Evolutionary conservation across 1,140 invertebrate genomes (phyloP).

Genomic region (Trachymyrmex septentrionalis): DNA sequence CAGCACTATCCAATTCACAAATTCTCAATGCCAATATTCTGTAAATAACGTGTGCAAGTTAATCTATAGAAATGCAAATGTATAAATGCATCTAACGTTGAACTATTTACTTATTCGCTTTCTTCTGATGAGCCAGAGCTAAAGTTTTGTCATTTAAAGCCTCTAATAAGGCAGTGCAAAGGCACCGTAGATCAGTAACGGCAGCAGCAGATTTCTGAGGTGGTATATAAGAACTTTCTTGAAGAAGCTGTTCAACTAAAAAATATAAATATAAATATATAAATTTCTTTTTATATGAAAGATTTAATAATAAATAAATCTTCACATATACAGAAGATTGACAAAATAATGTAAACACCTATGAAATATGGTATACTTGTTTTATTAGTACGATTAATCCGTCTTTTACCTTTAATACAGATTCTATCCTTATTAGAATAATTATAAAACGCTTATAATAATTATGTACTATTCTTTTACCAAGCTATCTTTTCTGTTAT

Average conservation of each 20-base stretch:
- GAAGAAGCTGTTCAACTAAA: slow-evolving; percentile 89
- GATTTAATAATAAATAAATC: too few species aligned
- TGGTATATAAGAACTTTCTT: slow-evolving; percentile 88
- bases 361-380: too few species aligned
- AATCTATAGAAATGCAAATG: not conserved
- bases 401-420: too few species aligned
- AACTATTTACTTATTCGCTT: slow-evolving; percentile 90
- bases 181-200: slow-evolving; percentile 91
- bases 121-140: slow-evolving; percentile 93
- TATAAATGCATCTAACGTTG: slow-evolving; percentile 35
- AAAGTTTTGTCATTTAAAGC: slow-evolving; percentile 94
- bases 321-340: too few species aligned
- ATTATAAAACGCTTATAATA: too few species aligned
- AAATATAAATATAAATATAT: too few species aligned
- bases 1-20: slow-evolving; percentile 87
- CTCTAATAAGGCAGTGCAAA: slow-evolving; percentile 93
- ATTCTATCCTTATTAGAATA: too few species aligned
- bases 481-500: too few species aligned
- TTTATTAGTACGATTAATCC: too few species aligned
- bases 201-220: slow-evolving; percentile 91
- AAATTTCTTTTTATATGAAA: too few species aligned
- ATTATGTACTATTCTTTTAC: too few species aligned
- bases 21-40: slow-evolving; percentile 88
- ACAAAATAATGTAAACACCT: too few species aligned
- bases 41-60: slow-evolving; percentile 41